These are phyloP conservation scores for Asbolus verrucosus DNA, from an alignment of 1,140 invertebrate genomes.

Conservation along the genomic window DNA sequence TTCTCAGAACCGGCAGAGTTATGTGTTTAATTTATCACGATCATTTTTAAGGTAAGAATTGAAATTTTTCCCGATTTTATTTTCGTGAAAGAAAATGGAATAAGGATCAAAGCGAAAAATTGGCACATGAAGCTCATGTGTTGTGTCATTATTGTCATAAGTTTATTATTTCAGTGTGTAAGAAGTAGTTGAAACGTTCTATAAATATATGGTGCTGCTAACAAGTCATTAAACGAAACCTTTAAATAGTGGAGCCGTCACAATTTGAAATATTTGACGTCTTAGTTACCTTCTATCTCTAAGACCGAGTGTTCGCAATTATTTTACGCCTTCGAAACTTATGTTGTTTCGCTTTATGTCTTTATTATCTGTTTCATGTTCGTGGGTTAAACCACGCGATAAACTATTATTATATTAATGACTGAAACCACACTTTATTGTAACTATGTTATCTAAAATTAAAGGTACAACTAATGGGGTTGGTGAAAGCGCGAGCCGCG, in stretches of 20 bases:
- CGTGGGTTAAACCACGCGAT: slow-evolving; percentile 38
- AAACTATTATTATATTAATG: slow-evolving; percentile 46
- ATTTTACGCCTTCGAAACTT: slow-evolving; percentile 44
- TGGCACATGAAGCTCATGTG: background rate
- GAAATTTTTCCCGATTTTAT: no score
- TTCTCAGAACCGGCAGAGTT: no score
- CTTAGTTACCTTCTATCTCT: slow-evolving; percentile 38
- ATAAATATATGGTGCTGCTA: slow-evolving; percentile 33
- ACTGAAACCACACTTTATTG: slow-evolving; percentile 28
- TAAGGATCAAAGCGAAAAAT: background rate
- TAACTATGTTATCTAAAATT: slow-evolving; percentile 40
- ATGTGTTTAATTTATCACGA: no score
- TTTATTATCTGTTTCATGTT: slow-evolving; percentile 43
- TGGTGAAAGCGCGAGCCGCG: slow-evolving; percentile 18
- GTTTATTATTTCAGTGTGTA: slow-evolving; percentile 38
- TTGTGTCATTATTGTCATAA: slow-evolving; percentile 9
- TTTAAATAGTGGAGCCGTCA: slow-evolving; percentile 37
- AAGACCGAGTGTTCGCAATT: slow-evolving; percentile 45
- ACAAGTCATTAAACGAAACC: slow-evolving; percentile 37
- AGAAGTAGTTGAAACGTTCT: slow-evolving; percentile 34
- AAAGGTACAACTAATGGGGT: slow-evolving; percentile 40
- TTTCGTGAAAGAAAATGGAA: no score
- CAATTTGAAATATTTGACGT: slow-evolving; percentile 39
- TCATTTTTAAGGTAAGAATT: no score
- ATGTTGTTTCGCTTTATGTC: slow-evolving; percentile 36